These are phyloP conservation scores for Cryptophagus acutangulus DNA, from an alignment of 2,888 invertebrate genomes.

Conservation along the genomic window DNA sequence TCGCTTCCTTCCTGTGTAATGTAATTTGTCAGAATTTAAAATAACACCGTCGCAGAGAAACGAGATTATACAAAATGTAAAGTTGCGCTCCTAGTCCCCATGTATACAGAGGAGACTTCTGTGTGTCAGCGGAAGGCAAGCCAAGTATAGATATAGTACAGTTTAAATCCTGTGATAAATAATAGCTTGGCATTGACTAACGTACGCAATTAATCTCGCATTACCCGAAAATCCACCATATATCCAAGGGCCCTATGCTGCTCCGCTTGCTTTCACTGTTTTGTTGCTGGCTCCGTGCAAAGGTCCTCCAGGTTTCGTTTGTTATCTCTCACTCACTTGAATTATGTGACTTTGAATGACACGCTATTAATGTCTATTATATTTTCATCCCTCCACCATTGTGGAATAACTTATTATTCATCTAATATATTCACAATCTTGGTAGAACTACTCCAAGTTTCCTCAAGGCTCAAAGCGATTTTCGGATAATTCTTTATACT, in stretches of 20 bases:
- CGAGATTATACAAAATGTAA: constrained; percentile 20
- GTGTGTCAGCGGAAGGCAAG: too few species aligned
- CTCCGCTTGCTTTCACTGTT: too few species aligned
- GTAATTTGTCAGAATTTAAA: constrained; percentile 30
- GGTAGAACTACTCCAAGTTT: not conserved
- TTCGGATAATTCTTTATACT: too few species aligned
- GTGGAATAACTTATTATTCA: too few species aligned
- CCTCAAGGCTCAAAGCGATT: too few species aligned
- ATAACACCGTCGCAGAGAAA: constrained; percentile 14
- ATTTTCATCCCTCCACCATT: too few species aligned
- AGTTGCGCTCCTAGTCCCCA: constrained; percentile 18
- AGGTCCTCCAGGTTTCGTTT: constrained; percentile 3
- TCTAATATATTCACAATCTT: not conserved
- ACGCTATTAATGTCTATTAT: constrained; percentile 4
- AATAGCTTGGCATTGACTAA: constrained; percentile 42
- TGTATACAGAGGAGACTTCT: too few species aligned
- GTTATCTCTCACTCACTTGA: constrained; percentile 7
- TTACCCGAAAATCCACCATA: constrained; percentile 35
- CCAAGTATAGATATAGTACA: constrained; percentile 12
- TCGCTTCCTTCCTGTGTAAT: constrained; percentile 13
- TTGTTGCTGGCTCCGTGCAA: not conserved
- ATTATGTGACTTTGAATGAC: constrained; percentile 6
- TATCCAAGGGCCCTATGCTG: too few species aligned
- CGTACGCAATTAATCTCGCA: constrained; percentile 44
- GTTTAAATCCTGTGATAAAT: constrained; percentile 36